phyloP scores from a whole-genome alignment of 1,140 invertebrate species.

The Batillaria attramentaria region DNA sequence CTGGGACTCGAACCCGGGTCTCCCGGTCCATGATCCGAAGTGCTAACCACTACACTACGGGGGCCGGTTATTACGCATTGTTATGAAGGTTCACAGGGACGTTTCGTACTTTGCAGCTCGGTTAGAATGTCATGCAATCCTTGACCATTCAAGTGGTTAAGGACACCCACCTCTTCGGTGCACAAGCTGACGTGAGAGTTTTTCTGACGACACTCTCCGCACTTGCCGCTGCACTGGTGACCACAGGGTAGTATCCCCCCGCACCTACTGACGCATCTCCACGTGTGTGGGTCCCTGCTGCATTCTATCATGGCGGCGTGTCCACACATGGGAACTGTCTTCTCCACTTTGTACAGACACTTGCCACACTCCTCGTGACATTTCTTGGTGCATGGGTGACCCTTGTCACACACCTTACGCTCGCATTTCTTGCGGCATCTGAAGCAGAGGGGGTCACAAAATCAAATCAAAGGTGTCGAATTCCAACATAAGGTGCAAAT shows the following conservation, averaged over 20 bases:
- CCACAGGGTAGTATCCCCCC: constrained; percentile 55
- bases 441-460: neutral
- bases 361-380: constrained; percentile 76
- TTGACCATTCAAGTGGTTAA: too few relatives aligned
- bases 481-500: neutral
- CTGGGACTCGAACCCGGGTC: too few relatives aligned
- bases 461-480: neutral
- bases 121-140: too few relatives aligned
- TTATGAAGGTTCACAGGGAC: too few relatives aligned
- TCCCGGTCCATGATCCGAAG: too few relatives aligned
- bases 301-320: constrained; percentile 25
- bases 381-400: constrained; percentile 84
- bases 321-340: constrained; percentile 81
- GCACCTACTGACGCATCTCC: constrained; percentile 55
- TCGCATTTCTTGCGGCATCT: constrained; percentile 22
- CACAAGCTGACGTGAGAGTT: constrained; percentile 73
- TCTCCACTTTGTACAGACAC: constrained; percentile 81
- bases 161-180: constrained; percentile 16
- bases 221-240: constrained; percentile 74
- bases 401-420: neutral
- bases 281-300: constrained; percentile 73
- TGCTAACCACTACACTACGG: too few relatives aligned
- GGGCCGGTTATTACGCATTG: too few relatives aligned
- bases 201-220: constrained; percentile 75
- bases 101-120: too few relatives aligned